phyloP scores from a whole-genome alignment of 2,888 invertebrate species.

The Halocaridina rubra region DNA sequence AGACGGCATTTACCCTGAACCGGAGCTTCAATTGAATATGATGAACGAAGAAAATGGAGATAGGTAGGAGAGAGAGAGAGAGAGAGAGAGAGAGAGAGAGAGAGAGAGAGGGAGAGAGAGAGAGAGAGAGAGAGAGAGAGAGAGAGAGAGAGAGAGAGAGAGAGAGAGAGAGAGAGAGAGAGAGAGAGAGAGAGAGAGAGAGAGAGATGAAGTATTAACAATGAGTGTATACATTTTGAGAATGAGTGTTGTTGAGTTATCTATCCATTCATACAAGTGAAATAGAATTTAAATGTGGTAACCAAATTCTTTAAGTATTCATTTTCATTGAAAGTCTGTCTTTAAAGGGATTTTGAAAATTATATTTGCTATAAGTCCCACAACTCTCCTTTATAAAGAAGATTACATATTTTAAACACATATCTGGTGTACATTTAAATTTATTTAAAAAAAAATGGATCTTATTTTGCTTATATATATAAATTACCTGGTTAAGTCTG shows the following conservation, averaged over 20 bases:
- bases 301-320: neutral
- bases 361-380: neutral
- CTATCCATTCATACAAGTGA: neutral
- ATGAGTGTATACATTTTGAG: too few species aligned
- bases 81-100: neutral
- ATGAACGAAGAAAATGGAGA: neutral
- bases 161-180: conserved; percentile 10
- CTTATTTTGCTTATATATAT: neutral
- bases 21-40: neutral
- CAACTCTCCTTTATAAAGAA: too few species aligned
- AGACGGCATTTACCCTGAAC: neutral
- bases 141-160: conserved; percentile 14
- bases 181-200: conserved; percentile 1
- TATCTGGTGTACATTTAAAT: neutral
- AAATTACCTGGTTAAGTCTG: too few species aligned
- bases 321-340: neutral
- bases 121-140: neutral
- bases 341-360: neutral
- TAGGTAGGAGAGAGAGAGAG: neutral
- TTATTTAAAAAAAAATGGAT: neutral
- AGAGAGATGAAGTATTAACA: neutral
- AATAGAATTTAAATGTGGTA: neutral
- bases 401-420: neutral
- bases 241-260: too few species aligned
- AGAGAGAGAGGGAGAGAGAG: neutral